Evolutionary conservation across 1,140 invertebrate genomes (phyloP), one percentile per base, ranked within the genome.

Genomic region (Drosophila trapezifrons): DNA sequence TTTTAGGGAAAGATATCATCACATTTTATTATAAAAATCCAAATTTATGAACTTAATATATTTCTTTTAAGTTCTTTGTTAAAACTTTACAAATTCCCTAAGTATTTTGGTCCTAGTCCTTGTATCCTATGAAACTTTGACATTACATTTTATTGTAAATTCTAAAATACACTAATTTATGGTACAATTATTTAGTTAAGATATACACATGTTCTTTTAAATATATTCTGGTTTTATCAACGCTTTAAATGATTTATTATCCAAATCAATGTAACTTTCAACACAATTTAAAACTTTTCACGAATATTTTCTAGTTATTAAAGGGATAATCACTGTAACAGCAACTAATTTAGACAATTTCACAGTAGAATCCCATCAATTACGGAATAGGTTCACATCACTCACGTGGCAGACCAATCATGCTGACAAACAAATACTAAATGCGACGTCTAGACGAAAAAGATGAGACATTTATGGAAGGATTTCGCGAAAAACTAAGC

Each of bases 401-500:
- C 84, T 87, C 64, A 87, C 83, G 83, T 89, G 83, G 83, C 83
- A 86, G 47, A 77, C 79, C 79, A 60, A 86, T 77, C 84, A 87
- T 87, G 63, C 40, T 76, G 35, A 69, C 57, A 46, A 42, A 55
- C 56, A 17, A 64, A 71, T 60, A 78, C 75, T 78, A 67, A 76
- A 59, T 76, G 47, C 20, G 4, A 9, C 5, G 73, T 55, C 46
- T 51, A 58, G 59, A 60, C 47, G 51, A 35, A 37, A 63, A 52
- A 55, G 20, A 38, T 76, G 72, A 51, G 32, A 42, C 73, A 52
- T 66, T 75, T 65, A 58, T 58, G 54, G 40, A 35, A 22, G 18
- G n/a, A 37, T 40, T 38, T 67, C 2, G 60, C 59, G 29, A 75
- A 75, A 57, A 13, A 37, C 32, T 15, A 35, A 54, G 51, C 51